Evolutionary conservation across 2,113 vertebrate genomes (phyloP), one percentile per base, ranked within the genome.

Genomic region (Gobio gobio): DNA sequence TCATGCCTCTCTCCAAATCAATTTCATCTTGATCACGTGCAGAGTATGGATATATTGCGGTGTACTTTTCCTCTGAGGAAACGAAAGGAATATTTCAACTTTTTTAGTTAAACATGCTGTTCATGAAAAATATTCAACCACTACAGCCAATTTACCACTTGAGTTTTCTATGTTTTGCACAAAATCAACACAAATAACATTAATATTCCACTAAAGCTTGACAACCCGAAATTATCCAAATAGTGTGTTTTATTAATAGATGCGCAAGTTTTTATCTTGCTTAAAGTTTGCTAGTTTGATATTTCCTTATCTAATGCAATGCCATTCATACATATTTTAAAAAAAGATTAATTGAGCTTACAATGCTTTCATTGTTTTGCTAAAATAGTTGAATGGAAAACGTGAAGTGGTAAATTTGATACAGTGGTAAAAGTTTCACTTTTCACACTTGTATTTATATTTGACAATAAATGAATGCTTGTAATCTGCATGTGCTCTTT

Each of bases 21-120:
- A 99, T 98, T 87, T 99, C 98, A 86, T 99, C 98, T 90, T 97
- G 93, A 88, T 99, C 98, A 10, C 97, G 94, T 76, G 98, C 97
- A 0, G 95, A 88, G 76, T 99, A 99, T 0, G 96, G 97, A 89
- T 99, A 99, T 91, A 99, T 95, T 83, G 98, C 98, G 0, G 95
- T 95, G 87, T 99, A 99, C 87, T 97, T 98, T 93, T 99, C 98
- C 24, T 98, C 97, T 99, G 94, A 29, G 22, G 78, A 76, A n/a
- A 22, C 7, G 13, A 13, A 29, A 88, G 58, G 8, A 7, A n/a
- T 68, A 49, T 70, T 22, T 29, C 14, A 78, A 47, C 7, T 26
- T 24, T n/a, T 56, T 56, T 9, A 40, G 12, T 29, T 51, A 16
- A 58, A 26, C 0, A 22, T 36, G 51, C 26, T 4, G 22, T 40